These are phyloP conservation scores for Copsychus sechellarum DNA, from an alignment of 2,113 vertebrate species.

Conservation along the genomic window DNA sequence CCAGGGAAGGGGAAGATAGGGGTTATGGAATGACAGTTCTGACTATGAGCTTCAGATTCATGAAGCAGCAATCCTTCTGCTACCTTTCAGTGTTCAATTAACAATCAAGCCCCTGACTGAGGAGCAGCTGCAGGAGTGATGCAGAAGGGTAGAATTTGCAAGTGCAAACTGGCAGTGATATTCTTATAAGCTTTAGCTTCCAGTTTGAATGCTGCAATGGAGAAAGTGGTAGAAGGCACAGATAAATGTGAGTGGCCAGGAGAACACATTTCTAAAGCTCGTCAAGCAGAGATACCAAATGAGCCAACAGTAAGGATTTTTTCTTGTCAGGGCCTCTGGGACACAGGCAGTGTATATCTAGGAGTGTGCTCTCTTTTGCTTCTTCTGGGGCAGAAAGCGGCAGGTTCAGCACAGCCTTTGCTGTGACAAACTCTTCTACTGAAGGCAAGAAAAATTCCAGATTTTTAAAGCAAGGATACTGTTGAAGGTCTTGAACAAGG, in stretches of 20 bases:
- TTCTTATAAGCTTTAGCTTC: background rate
- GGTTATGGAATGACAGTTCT: background rate
- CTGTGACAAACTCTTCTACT: background rate
- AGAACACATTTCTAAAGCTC: background rate
- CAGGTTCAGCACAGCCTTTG: background rate
- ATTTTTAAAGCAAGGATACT: background rate
- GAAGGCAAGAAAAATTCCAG: background rate
- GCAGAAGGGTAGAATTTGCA: background rate
- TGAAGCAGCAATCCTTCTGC: background rate
- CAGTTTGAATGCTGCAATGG: background rate
- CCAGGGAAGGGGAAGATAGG: background rate
- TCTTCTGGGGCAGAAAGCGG: background rate
- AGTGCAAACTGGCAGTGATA: background rate
- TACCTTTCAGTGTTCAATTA: background rate
- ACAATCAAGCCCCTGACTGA: background rate
- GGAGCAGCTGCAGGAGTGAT: background rate
- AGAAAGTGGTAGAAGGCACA: background rate
- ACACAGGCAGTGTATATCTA: background rate
- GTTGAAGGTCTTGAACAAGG: background rate
- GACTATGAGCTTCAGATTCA: background rate
- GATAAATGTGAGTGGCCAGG: background rate
- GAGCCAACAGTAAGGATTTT: background rate
- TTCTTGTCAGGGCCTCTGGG: background rate
- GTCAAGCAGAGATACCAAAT: background rate
- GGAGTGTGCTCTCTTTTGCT: background rate